phyloP scores from a whole-genome alignment of 2,888 invertebrate genomes.

The Drosophila algonquin region DNA sequence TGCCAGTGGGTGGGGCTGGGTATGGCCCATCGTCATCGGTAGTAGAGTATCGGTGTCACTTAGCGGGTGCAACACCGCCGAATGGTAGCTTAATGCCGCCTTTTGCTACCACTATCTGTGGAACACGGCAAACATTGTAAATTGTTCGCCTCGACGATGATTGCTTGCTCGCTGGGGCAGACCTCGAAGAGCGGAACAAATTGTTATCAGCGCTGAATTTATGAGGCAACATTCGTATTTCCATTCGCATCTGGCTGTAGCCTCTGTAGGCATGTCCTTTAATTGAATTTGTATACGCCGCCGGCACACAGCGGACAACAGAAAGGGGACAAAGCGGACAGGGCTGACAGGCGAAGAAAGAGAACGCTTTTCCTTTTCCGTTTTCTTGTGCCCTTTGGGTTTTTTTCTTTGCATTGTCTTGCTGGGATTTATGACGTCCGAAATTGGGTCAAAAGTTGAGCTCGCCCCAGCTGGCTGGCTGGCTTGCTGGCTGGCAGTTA shows the following conservation, averaged over 20 bases:
- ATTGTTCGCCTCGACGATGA: conserved; percentile 43
- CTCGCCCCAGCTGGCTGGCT: conserved; percentile 29
- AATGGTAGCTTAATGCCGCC: conserved; percentile 40
- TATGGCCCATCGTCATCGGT: conserved; percentile 48
- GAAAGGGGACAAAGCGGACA: not conserved
- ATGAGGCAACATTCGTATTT: conserved; percentile 47
- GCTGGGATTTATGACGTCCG: conserved; percentile 21
- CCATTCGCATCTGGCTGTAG: conserved; percentile 16
- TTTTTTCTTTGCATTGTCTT: conserved; percentile 12
- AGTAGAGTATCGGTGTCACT: conserved; percentile 41
- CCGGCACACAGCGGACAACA: conserved; percentile 38
- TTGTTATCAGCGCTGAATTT: conserved; percentile 69
- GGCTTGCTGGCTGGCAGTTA: conserved; percentile 7
- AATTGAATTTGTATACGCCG: conserved; percentile 62
- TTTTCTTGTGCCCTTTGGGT: conserved; percentile 13
- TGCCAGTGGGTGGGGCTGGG: not conserved
- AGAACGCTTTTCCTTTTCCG: conserved; percentile 2
- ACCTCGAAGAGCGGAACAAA: conserved; percentile 46
- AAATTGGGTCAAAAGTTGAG: conserved; percentile 67
- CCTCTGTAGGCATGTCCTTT: conserved; percentile 52
- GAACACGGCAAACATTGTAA: conserved; percentile 54
- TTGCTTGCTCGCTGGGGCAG: conserved; percentile 24
- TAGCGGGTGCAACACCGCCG: conserved; percentile 12
- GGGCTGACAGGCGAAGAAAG: not conserved
- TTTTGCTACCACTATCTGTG: not conserved